Evolutionary conservation across 2,888 invertebrate genomes (phyloP).

Genomic region (Zaprionus bogoriensis): DNA sequence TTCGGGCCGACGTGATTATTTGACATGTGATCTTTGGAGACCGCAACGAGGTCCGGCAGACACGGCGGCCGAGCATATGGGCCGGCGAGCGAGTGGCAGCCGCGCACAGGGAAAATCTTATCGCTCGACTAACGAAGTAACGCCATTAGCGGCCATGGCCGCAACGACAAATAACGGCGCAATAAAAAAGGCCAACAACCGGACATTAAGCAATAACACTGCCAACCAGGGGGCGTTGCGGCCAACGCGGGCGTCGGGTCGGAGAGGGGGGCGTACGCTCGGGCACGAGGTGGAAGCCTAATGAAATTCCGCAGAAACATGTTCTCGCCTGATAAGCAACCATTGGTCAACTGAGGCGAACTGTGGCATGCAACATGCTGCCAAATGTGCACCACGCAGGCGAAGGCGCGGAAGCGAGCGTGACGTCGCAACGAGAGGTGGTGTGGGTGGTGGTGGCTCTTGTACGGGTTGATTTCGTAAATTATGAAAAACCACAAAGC

Average conservation of each 20-base stretch:
- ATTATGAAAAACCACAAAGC: constrained; percentile 59
- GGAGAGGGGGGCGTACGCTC: background rate
- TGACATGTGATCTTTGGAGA: constrained; percentile 21
- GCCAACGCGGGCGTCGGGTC: no score
- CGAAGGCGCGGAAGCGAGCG: constrained; percentile 63
- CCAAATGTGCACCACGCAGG: constrained; percentile 69
- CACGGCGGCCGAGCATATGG: background rate
- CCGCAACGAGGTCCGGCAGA: constrained; percentile 12
- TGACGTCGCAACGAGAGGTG: constrained; percentile 41
- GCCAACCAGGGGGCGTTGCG: background rate
- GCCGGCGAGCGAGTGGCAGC: background rate
- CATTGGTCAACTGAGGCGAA: constrained; percentile 67
- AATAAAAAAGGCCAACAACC: constrained; percentile 64
- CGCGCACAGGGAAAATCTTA: constrained; percentile 52
- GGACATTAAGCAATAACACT: constrained; percentile 49
- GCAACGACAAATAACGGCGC: constrained; percentile 48
- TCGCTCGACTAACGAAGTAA: constrained; percentile 74
- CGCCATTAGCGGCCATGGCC: constrained; percentile 64
- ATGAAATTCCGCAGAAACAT: constrained; percentile 77
- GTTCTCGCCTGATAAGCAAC: constrained; percentile 79
- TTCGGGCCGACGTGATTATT: constrained; percentile 1
- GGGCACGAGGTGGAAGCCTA: constrained; percentile 33
- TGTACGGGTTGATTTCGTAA: constrained; percentile 28
- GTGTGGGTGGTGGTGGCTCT: background rate
- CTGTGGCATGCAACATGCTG: constrained; percentile 54